These are phyloP conservation scores for Nemoura dubitans DNA, from an alignment of 2,888 invertebrate species.

Conservation along the genomic window DNA sequence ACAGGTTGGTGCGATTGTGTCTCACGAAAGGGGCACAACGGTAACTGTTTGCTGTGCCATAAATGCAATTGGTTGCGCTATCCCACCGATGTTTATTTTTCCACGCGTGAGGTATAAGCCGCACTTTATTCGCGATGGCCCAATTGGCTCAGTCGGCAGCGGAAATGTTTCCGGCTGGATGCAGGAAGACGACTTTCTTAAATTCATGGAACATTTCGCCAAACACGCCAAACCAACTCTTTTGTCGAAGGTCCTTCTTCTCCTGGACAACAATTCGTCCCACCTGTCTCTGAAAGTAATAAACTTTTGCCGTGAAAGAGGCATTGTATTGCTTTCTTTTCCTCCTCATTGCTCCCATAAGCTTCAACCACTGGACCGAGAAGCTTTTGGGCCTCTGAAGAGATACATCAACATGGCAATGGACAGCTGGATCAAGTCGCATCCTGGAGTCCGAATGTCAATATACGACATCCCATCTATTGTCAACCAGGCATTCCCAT, in stretches of 20 bases:
- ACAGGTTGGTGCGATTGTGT: conserved; percentile 59
- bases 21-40: conserved; percentile 58
- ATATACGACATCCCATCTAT: not conserved
- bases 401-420: no score
- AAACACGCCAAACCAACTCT: conserved; percentile 13
- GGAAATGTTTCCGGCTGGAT: conserved; percentile 16
- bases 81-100: conserved; percentile 62
- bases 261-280: no score
- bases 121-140: not conserved
- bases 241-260: not conserved
- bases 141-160: conserved; percentile 21
- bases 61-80: conserved; percentile 58
- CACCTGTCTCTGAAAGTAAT: conserved; percentile 2
- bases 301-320: not conserved
- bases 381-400: not conserved
- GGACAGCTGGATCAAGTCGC: not conserved
- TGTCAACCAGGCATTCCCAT: not conserved
- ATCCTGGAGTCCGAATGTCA: not conserved
- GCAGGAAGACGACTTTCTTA: not conserved
- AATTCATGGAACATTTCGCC: not conserved
- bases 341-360: no score
- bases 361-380: conserved; percentile 9
- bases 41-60: conserved; percentile 60
- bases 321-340: conserved; percentile 8
- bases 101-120: conserved; percentile 47